Evolutionary conservation across 1,140 invertebrate species (phyloP).

Genomic region (Platorchestia sp.): DNA sequence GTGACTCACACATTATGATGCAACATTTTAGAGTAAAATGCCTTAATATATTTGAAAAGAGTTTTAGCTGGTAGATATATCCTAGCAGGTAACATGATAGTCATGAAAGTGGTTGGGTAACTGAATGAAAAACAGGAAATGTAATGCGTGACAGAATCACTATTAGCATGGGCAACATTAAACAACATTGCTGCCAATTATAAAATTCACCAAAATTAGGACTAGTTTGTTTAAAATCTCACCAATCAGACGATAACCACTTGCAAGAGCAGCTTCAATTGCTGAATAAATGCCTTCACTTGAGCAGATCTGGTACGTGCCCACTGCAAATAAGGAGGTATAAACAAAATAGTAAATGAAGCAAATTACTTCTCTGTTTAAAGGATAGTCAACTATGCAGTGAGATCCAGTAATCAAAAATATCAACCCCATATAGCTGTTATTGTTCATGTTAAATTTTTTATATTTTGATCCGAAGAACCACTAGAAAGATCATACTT

Average conservation of each 20-base stretch:
- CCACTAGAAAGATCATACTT: too few species aligned
- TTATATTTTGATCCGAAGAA: too few species aligned
- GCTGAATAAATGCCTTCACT: constrained; percentile 2
- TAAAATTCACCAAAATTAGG: too few species aligned
- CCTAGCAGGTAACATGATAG: too few species aligned
- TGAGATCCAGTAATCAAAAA: too few species aligned
- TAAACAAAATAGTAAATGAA: not conserved
- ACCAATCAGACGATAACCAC: constrained; percentile 28
- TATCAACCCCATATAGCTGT: too few species aligned
- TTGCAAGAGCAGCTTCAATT: not conserved
- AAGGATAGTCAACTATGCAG: too few species aligned
- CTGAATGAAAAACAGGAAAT: not conserved
- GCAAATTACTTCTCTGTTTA: not conserved
- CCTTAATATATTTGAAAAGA: not conserved
- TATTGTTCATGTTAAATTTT: too few species aligned
- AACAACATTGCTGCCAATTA: too few species aligned
- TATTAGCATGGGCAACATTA: too few species aligned
- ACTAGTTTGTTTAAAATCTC: not conserved
- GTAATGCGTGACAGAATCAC: too few species aligned
- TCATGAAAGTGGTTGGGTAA: not conserved
- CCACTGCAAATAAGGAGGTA: constrained; percentile 1
- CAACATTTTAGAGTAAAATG: not conserved
- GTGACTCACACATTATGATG: not conserved
- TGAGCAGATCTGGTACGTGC: constrained; percentile 31
- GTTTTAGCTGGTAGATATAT: not conserved